Conservation (phyloP, 2,888 invertebrate genomes). For the Marronus borbonicus region DNA sequence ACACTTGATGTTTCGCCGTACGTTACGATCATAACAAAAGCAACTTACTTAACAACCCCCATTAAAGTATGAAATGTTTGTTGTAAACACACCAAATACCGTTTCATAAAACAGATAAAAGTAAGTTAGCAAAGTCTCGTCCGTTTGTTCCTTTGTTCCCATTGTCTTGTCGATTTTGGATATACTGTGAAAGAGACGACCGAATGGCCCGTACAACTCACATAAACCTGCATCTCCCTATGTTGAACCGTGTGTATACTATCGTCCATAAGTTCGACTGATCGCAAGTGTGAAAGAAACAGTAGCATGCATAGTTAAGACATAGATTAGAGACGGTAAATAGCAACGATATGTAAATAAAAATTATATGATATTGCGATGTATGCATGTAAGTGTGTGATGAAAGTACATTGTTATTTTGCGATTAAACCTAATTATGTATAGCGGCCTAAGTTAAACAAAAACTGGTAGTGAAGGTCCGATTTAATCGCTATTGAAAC, state of each 20-base stretch:
- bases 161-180: slow-evolving; percentile 47
- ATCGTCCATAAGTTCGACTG: background rate
- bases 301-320: too few species aligned
- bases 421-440: too few species aligned
- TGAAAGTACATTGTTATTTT: too few species aligned
- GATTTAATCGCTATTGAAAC: too few species aligned
- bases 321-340: too few species aligned
- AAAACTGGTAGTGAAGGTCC: too few species aligned
- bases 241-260: background rate
- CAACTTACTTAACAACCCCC: slow-evolving; percentile 29
- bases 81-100: slow-evolving; percentile 20
- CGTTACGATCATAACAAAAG: background rate
- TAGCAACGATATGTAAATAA: too few species aligned
- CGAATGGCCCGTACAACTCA: background rate
- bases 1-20: too few species aligned
- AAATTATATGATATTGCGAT: too few species aligned
- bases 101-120: slow-evolving; percentile 41
- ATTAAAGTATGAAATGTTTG: slow-evolving; percentile 33
- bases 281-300: too few species aligned
- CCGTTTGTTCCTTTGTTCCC: slow-evolving; percentile 33
- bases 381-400: too few species aligned
- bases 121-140: slow-evolving; percentile 41
- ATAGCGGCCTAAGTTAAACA: too few species aligned
- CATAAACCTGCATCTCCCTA: slow-evolving; percentile 2
- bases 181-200: slow-evolving; percentile 41